Conservation (phyloP, 2,113 vertebrate genomes). For the Cygnus buccinator region DNA sequence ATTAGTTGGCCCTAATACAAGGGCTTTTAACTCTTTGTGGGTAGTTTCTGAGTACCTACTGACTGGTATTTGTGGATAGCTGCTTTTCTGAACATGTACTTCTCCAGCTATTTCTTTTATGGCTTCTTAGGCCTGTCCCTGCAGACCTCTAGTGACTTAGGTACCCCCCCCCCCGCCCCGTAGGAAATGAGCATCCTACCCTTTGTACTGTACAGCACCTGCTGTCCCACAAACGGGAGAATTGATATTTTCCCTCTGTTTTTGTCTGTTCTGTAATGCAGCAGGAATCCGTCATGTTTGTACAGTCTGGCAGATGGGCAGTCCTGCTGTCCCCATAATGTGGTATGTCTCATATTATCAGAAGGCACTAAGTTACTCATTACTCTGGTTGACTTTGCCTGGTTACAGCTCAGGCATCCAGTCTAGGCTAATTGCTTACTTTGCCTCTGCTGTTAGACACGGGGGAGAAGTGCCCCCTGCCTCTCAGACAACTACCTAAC, state of each 20-base stretch:
- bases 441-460: background rate
- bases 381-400: background rate
- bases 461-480: background rate
- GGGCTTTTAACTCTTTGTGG: constrained; percentile 60
- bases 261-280: background rate
- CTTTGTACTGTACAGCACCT: background rate
- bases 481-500: background rate
- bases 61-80: background rate
- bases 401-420: background rate
- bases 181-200: background rate
- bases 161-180: background rate
- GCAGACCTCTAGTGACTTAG: background rate
- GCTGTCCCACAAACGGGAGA: background rate
- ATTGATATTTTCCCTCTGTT: background rate
- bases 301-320: background rate
- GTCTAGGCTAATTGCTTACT: background rate
- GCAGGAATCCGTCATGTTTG: background rate
- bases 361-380: background rate
- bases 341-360: background rate
- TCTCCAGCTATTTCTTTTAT: background rate
- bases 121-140: background rate
- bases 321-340: background rate
- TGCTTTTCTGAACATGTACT: background rate
- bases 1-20: constrained; percentile 65
- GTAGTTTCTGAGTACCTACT: background rate